Base-by-base conservation (phyloP, 2,113 vertebrate species). In the Zapornia atra region DNA sequence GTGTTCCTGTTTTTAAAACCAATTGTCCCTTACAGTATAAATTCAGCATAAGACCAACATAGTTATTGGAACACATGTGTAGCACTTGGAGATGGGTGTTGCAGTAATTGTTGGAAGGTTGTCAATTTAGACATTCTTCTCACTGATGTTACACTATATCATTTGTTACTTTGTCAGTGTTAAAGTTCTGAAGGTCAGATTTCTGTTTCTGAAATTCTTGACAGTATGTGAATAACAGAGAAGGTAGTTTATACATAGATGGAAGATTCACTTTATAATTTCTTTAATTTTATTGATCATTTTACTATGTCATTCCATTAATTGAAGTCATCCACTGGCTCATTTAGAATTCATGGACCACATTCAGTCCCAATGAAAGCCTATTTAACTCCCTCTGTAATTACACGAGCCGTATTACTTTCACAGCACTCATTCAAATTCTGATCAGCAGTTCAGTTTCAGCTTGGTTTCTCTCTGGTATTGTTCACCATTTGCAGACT, bases 281-380 rank as follows among this genome's bases (percentile, higher is more conserved):
- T 83, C 36, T 92, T 90, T 18, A 71, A 53, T 82, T 96, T 91
- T 94, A 76, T 33, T 92, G 83, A 65, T 95, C 71, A 90, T 92
- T 94, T 86, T 94, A 90, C 86, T 75, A 86, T 92, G 88, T 71
- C 86, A 69, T 38, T 89, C 44, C 50, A 82, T 75, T 95, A 94
- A 92, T 71, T 92, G 82, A 93, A 95, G 83, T 91, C 42, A 89
- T 92, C 80, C 65, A 21, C 44, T 95, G 92, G 82, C 83, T 95
- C 69, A 82, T 94, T 95, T 65, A 76, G 88, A 91, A 94, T 96
- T 95, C 95, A 82, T 57, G 77, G 83, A 36, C 77, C 80, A 76
- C 76, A 85, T 79, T 82, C 85, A 82, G 44, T 64, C 53, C 88
- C 60, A 48, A 53, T 79, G 88, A 69, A 94, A 87, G 80, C 69